Conservation (phyloP, 1,140 invertebrate species). For the Asobara japonica region DNA sequence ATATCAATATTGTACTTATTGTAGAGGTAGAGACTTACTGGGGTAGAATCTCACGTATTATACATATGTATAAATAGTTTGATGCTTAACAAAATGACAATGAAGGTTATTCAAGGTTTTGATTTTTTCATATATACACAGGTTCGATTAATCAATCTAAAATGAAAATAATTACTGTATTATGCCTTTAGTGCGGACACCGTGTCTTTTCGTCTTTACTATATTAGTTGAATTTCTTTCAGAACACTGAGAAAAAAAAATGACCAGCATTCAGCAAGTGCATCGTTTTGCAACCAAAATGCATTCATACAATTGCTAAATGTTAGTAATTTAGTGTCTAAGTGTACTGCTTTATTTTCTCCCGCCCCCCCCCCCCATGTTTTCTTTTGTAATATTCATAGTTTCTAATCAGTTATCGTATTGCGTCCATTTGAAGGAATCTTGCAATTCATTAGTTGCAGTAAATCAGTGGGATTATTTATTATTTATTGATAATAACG, state of each 20-base stretch:
- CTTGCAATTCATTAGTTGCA: too few species aligned
- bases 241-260: too few species aligned
- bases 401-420: neutral
- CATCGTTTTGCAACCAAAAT: too few species aligned
- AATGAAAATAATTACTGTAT: neutral
- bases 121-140: neutral
- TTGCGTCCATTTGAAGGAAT: neutral
- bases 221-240: neutral
- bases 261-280: too few species aligned
- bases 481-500: slow-evolving; percentile 6
- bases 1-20: neutral
- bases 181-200: neutral
- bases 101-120: neutral
- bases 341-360: neutral
- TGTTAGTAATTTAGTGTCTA: too few species aligned
- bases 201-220: neutral
- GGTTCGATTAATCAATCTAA: neutral
- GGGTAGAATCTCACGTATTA: neutral
- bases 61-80: slow-evolving; percentile 4
- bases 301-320: too few species aligned
- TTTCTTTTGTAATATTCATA: neutral
- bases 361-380: neutral
- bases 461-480: neutral
- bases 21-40: slow-evolving; percentile 2
- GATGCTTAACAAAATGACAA: neutral